Conservation (phyloP, 2,888 invertebrate species). For the Nineta flava region DNA sequence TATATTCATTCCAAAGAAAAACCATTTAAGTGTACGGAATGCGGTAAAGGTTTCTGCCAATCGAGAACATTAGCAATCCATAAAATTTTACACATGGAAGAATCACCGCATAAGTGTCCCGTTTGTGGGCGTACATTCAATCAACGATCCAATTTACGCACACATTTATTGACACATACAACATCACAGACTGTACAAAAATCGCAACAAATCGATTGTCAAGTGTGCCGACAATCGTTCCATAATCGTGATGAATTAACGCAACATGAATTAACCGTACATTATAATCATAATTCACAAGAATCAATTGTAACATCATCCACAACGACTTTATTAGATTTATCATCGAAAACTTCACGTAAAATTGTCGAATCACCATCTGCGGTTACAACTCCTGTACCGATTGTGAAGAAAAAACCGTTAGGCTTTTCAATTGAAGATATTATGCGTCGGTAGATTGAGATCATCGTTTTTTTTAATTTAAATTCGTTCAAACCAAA, state of each 20-base stretch:
- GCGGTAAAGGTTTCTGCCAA: conserved; percentile 98
- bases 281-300: conserved; percentile 16
- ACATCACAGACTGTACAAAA: conserved; percentile 38
- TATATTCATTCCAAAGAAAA: conserved; percentile 98
- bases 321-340: conserved; percentile 7
- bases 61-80: conserved; percentile 91
- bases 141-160: conserved; percentile 83
- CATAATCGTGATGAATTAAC: conserved; percentile 22
- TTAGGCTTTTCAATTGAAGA: conserved; percentile 77
- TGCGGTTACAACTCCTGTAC: conserved; percentile 11
- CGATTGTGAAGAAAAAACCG: conserved; percentile 33
- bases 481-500: not conserved
- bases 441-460: conserved; percentile 64
- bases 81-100: conserved; percentile 84
- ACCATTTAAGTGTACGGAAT: conserved; percentile 92
- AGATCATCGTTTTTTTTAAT: not conserved
- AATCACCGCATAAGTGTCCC: conserved; percentile 84
- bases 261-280: conserved; percentile 19
- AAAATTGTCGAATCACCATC: conserved; percentile 14
- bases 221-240: conserved; percentile 22
- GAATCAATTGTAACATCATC: not conserved
- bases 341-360: conserved; percentile 18
- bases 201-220: conserved; percentile 24
- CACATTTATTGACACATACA: conserved; percentile 77
- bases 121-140: conserved; percentile 81